Percentiles rank a stretch among this genome's conserved stretches.
Evolutionary conservation across 2,888 invertebrate species (phyloP).

Genomic region (Cantharis nigra): DNA sequence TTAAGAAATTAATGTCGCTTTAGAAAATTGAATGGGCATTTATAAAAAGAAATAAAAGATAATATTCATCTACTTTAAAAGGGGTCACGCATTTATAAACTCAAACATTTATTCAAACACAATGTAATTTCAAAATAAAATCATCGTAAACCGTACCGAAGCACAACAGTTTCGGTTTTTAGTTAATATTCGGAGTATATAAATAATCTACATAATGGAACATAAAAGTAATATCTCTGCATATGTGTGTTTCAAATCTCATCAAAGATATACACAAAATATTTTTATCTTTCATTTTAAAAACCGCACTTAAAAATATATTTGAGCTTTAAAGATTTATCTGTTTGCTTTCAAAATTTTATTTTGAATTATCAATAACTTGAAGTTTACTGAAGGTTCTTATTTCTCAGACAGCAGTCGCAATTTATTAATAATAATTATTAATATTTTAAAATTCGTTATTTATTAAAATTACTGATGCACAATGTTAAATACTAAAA

Average conservation of each 20-base stretch:
- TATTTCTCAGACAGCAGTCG: neutral
- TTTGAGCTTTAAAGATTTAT: neutral
- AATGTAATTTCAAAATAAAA: neutral
- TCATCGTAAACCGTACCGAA: neutral
- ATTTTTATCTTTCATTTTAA: neutral
- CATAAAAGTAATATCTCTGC: neutral
- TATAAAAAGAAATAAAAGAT: neutral
- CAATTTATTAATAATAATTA: neutral
- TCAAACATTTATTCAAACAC: neutral
- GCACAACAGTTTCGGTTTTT: neutral
- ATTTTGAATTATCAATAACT: neutral
- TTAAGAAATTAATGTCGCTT: neutral
- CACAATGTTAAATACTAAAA: neutral
- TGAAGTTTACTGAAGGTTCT: neutral
- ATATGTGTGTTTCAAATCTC: neutral
- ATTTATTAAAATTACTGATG: neutral
- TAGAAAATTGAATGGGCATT: slow-evolving; percentile 1
- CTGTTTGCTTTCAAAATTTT: neutral
- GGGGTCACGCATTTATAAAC: slow-evolving; percentile 2
- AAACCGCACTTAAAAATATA: neutral
- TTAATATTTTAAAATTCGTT: neutral
- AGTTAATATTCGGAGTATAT: neutral
- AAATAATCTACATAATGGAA: neutral
- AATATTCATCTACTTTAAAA: neutral
- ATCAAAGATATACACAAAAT: neutral